Conservation (phyloP, 2,888 invertebrate genomes). For the Tenthredo mesomela region DNA sequence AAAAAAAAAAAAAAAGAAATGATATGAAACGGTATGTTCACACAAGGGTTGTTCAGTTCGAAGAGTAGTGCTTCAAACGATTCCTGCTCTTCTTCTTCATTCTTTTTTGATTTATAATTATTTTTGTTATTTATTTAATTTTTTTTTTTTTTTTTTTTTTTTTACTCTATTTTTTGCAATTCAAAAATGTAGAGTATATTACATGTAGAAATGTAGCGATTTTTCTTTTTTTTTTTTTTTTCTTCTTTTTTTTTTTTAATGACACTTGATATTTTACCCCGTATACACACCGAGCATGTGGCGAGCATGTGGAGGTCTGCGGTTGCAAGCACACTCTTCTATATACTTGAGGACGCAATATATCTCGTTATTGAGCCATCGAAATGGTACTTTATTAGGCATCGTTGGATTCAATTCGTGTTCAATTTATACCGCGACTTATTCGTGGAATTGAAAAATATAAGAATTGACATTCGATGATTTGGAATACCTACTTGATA, state of each 20-base stretch:
- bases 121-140: background rate
- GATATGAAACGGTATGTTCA: too few species aligned
- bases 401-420: background rate
- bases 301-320: constrained; percentile 11
- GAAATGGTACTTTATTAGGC: constrained; percentile 7
- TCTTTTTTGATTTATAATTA: background rate
- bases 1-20: too few species aligned
- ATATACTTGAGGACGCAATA: background rate
- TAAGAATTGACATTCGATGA: background rate
- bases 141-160: background rate
- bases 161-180: background rate
- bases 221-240: background rate
- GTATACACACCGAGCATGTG: constrained; percentile 6
- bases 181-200: too few species aligned
- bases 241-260: background rate
- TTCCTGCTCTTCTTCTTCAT: too few species aligned
- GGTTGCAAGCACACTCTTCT: constrained; percentile 2
- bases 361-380: constrained; percentile 26
- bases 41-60: too few species aligned
- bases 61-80: too few species aligned
- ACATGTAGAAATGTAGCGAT: background rate
- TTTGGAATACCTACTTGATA: background rate
- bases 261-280: constrained; percentile 16
- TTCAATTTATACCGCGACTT: background rate
- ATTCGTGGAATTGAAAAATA: background rate